A percentile compares a stretch with the other conserved stretches of the same genome.
phyloP scores from a whole-genome alignment of 2,113 vertebrate species.

The Chaenogobius annularis region DNA sequence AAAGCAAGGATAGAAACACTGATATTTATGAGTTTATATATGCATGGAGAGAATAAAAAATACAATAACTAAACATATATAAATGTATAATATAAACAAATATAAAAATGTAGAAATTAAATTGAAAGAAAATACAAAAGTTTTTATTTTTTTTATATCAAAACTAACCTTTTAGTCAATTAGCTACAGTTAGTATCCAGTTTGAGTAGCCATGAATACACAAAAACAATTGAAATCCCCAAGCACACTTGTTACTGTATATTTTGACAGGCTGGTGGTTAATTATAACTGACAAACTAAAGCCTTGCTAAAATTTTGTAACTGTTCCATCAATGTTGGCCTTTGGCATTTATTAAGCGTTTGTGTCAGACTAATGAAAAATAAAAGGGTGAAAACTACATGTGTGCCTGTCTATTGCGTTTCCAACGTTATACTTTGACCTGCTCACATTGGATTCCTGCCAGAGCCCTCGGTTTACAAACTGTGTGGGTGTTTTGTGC shows the following conservation, averaged over 20 bases:
- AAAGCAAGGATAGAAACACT: neutral
- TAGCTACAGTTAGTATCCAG: neutral
- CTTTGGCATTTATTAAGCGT: constrained; percentile 9
- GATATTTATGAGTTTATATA: constrained; percentile 37
- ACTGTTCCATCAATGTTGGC: neutral
- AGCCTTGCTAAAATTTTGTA: neutral
- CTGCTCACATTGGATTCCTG: constrained; percentile 26
- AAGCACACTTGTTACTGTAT: neutral
- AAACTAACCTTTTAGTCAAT: neutral
- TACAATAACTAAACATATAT: too few relatives aligned
- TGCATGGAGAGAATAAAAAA: neutral
- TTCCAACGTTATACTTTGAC: constrained; percentile 36
- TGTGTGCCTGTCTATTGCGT: constrained; percentile 14
- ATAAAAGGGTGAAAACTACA: constrained; percentile 28
- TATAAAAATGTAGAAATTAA: too few relatives aligned
- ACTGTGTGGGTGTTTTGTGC: constrained; percentile 25
- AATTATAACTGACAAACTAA: constrained; percentile 9
- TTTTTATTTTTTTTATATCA: too few relatives aligned
- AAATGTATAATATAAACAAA: too few relatives aligned
- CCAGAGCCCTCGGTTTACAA: constrained; percentile 23
- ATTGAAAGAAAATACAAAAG: too few relatives aligned
- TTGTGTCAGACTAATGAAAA: constrained; percentile 18
- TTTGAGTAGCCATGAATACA: neutral
- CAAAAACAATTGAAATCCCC: constrained; percentile 9
- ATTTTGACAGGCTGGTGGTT: neutral